These are phyloP conservation scores for Bothrops jararaca DNA, from an alignment of 2,113 vertebrate genomes.

Conservation along the genomic window DNA sequence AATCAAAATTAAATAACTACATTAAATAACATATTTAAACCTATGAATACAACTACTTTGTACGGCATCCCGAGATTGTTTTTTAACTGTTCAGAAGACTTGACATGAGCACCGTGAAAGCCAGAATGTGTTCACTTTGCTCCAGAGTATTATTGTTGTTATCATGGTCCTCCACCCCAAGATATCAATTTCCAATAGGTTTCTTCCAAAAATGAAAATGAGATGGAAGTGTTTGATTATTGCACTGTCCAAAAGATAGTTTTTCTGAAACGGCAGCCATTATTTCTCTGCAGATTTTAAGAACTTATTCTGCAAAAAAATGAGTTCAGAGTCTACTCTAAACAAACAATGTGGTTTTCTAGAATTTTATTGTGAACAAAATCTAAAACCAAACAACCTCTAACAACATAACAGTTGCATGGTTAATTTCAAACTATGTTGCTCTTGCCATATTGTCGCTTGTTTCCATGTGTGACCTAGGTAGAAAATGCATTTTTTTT, in stretches of 20 bases:
- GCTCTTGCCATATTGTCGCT: not conserved
- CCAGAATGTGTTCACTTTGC: not conserved
- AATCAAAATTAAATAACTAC: not conserved
- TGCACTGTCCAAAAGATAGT: not conserved
- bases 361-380: not conserved
- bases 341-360: not conserved
- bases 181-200: not conserved
- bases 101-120: not conserved
- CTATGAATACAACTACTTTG: not conserved
- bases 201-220: not conserved
- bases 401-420: not conserved
- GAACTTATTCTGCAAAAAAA: not conserved
- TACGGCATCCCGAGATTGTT: not conserved
- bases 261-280: not conserved
- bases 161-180: not conserved
- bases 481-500: not conserved
- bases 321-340: not conserved
- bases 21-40: not conserved
- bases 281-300: not conserved
- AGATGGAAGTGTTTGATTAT: not conserved
- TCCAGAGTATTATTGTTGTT: too few relatives aligned
- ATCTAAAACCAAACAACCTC: not conserved
- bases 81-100: not conserved
- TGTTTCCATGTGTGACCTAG: constrained; percentile 2
- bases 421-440: not conserved